A percentile compares a stretch with the other conserved stretches of the same genome.
Conservation (phyloP, 2,888 invertebrate genomes). For the Xestia sexstrigata region DNA sequence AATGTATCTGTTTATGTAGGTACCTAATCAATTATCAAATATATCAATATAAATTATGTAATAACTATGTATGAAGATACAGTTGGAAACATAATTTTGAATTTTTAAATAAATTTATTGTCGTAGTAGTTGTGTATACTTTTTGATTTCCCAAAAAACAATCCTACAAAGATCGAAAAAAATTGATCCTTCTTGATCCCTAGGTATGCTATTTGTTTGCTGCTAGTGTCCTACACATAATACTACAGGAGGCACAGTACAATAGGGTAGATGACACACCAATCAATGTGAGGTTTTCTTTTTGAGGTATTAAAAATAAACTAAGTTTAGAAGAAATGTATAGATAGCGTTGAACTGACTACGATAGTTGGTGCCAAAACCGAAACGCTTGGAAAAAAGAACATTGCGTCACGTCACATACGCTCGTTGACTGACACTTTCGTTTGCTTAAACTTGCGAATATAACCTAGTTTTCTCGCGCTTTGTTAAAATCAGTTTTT, state of each 20-base stretch:
- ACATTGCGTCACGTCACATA: too few relatives aligned
- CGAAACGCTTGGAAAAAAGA: too few relatives aligned
- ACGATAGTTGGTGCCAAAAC: too few relatives aligned
- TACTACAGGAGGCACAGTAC: not conserved
- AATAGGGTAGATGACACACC: too few relatives aligned
- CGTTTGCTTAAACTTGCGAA: too few relatives aligned
- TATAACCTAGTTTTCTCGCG: too few relatives aligned
- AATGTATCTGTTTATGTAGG: conserved; percentile 7
- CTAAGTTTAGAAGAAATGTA: too few relatives aligned
- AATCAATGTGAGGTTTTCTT: too few relatives aligned
- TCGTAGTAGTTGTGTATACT: conserved; percentile 20
- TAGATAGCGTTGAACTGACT: too few relatives aligned
- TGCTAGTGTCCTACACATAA: not conserved
- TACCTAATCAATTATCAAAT: conserved; percentile 49
- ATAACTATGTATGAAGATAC: conserved; percentile 31
- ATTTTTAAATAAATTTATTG: conserved; percentile 55
- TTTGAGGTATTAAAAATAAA: too few relatives aligned
- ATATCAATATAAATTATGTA: conserved; percentile 26
- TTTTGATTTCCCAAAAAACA: not conserved
- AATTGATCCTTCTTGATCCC: not conserved
- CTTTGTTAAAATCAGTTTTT: too few relatives aligned
- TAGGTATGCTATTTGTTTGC: not conserved
- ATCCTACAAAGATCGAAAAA: not conserved
- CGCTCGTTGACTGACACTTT: too few relatives aligned
- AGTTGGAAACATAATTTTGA: conserved; percentile 48